Evolutionary conservation across 2,888 invertebrate species (phyloP).

Genomic region (Nemotelus nigrinus): DNA sequence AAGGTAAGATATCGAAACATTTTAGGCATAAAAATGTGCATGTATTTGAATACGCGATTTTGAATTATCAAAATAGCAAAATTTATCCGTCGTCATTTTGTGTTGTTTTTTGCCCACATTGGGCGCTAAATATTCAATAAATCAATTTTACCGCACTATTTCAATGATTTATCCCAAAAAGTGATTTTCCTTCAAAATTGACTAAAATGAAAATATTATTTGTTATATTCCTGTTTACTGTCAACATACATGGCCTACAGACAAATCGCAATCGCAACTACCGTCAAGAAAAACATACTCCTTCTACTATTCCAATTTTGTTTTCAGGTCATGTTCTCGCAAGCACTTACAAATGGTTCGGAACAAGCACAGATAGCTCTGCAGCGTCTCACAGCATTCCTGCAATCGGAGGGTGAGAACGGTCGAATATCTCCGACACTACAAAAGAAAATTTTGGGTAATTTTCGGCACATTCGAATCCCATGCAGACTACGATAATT

Average conservation of each 20-base stretch:
- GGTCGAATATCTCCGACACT: conserved; percentile 78
- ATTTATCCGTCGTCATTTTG: too few relatives aligned
- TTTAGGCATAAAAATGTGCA: background rate
- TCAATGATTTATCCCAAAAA: too few relatives aligned
- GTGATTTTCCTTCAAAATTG: background rate
- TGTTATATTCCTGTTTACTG: background rate
- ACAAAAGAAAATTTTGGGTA: conserved; percentile 82
- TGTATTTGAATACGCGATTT: too few relatives aligned
- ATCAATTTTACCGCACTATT: too few relatives aligned
- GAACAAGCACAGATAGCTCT: conserved; percentile 76
- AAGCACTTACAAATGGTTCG: conserved; percentile 76
- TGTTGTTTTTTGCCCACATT: too few relatives aligned
- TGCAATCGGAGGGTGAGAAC: conserved; percentile 77
- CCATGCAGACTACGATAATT: background rate
- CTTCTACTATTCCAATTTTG: background rate
- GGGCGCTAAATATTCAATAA: too few relatives aligned
- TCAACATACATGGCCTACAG: background rate
- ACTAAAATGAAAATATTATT: background rate
- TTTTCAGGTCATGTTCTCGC: conserved; percentile 77
- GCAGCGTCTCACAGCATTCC: conserved; percentile 77
- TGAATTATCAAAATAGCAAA: too few relatives aligned
- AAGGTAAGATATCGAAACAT: conserved; percentile 66
- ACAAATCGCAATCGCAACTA: too few relatives aligned
- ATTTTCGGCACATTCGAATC: conserved; percentile 3
- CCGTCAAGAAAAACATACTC: too few relatives aligned